These are phyloP conservation scores for Rhinichthys klamathensis DNA, from an alignment of 2,113 vertebrate genomes.

Conservation along the genomic window DNA sequence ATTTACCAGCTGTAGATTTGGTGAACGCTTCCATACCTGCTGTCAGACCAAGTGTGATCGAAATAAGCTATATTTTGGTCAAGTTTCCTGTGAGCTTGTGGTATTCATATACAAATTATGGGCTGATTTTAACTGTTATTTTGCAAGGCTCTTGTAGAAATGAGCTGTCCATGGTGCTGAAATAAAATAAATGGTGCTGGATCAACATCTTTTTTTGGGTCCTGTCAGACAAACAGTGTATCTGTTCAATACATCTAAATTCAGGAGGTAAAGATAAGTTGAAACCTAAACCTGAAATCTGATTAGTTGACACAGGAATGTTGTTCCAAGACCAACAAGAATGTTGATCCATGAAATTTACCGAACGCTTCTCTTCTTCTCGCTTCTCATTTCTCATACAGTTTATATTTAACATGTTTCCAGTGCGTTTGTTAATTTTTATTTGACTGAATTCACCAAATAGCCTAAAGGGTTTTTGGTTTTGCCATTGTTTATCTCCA, in stretches of 20 bases:
- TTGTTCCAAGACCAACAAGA: background rate
- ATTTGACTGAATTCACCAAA: background rate
- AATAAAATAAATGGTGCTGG: background rate
- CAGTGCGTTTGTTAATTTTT: background rate
- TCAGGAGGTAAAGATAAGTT: background rate
- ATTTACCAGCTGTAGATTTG: constrained; percentile 37
- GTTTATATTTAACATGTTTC: background rate
- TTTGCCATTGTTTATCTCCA: constrained; percentile 12
- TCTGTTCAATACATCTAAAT: background rate
- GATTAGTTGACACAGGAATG: background rate
- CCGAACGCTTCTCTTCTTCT: constrained; percentile 3
- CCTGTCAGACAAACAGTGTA: background rate
- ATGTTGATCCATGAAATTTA: background rate
- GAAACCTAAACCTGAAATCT: background rate
- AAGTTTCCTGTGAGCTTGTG: background rate
- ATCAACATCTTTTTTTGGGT: background rate
- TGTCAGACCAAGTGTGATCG: constrained; percentile 17
- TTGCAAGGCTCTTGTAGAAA: background rate
- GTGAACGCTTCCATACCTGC: constrained; percentile 13
- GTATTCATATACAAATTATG: background rate
- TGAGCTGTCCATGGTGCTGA: constrained; percentile 37
- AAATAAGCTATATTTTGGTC: constrained; percentile 8
- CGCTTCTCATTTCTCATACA: background rate
- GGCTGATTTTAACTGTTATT: background rate
- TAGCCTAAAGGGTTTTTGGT: background rate